phyloP scores from a whole-genome alignment of 2,797 vertebrate species.

The Mallotus villosus region DNA sequence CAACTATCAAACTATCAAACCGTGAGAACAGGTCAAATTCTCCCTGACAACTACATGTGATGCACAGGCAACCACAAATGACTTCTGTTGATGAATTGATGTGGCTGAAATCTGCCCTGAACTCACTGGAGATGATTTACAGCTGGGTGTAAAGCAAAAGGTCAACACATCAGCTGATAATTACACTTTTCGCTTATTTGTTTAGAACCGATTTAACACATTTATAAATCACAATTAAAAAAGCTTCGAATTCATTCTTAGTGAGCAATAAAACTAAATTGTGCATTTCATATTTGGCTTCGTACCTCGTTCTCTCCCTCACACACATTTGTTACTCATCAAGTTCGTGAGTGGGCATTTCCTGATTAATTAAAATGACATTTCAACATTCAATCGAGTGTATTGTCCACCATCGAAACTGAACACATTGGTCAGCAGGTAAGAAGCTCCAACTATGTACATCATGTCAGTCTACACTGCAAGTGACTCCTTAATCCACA shows the following conservation, averaged over 20 bases:
- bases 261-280: neutral
- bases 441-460: neutral
- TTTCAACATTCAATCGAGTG: neutral
- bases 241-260: neutral
- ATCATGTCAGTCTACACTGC: neutral
- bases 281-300: neutral
- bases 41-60: slow-evolving; percentile 5
- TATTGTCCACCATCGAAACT: neutral
- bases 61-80: neutral
- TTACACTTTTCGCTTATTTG: neutral
- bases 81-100: slow-evolving; percentile 2
- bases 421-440: neutral
- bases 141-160: neutral
- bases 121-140: neutral
- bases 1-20: slow-evolving; percentile 4
- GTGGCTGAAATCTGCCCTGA: neutral
- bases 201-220: neutral
- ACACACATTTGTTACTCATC: neutral
- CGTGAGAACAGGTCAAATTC: neutral
- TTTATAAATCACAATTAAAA: neutral
- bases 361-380: neutral
- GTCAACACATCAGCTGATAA: neutral
- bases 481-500: neutral
- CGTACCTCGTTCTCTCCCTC: neutral
- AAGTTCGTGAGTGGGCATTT: neutral